Evolutionary conservation across 2,888 invertebrate genomes (phyloP).

Genomic region (Dolichomitus sp.): DNA sequence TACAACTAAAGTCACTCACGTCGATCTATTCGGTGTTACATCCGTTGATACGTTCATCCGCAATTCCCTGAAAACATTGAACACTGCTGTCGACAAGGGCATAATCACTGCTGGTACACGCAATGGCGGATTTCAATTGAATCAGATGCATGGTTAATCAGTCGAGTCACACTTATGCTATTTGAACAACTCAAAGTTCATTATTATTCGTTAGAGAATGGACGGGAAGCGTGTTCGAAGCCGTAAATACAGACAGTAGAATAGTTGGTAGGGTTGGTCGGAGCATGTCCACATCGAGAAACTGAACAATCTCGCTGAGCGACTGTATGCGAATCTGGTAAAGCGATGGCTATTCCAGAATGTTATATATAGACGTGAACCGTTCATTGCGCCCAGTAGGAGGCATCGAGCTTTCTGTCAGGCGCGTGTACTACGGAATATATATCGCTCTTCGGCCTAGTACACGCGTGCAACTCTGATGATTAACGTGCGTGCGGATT

Average conservation of each 20-base stretch:
- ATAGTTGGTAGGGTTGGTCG: conserved; percentile 14
- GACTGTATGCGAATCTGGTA: conserved; percentile 40
- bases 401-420: conserved; percentile 24
- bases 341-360: conserved; percentile 27
- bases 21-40: not conserved
- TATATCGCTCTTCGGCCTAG: conserved; percentile 13
- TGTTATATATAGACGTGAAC: conserved; percentile 5
- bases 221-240: conserved; percentile 22
- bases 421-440: conserved; percentile 17
- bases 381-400: conserved; percentile 16
- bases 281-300: conserved; percentile 30
- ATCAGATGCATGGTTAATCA: conserved; percentile 24
- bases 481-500: conserved; percentile 60
- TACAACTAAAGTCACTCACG: not conserved
- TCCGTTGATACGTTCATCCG: not conserved
- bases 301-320: conserved; percentile 40
- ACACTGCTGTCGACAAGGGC: conserved; percentile 9
- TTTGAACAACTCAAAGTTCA: not conserved
- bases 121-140: conserved; percentile 31
- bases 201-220: too few species aligned
- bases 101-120: conserved; percentile 27
- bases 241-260: conserved; percentile 9
- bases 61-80: conserved; percentile 29
- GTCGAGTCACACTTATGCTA: conserved; percentile 22
- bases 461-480: conserved; percentile 48